Percentiles rank a stretch among this genome's conserved stretches.
These are phyloP conservation scores for Dicranocentrus wangi DNA, from an alignment of 2,888 invertebrate species.

Conservation along the genomic window DNA sequence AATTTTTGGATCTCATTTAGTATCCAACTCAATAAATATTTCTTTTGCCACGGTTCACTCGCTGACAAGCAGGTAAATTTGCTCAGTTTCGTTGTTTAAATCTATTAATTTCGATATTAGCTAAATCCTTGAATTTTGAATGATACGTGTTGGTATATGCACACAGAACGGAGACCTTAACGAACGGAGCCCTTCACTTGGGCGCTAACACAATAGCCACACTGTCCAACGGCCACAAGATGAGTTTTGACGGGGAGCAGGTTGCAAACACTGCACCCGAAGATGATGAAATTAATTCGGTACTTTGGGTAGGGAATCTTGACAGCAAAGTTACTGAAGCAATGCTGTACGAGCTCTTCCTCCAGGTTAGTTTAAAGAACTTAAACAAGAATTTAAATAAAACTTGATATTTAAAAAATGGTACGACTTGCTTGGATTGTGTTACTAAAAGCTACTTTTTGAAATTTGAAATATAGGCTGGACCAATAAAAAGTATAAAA, in stretches of 20 bases:
- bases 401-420: too few species aligned
- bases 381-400: too few species aligned
- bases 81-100: too few species aligned
- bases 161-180: constrained; percentile 55
- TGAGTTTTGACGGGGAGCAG: constrained; percentile 69
- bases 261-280: constrained; percentile 59
- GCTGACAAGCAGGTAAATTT: too few species aligned
- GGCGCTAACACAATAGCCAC: constrained; percentile 50
- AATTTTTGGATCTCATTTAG: constrained; percentile 6
- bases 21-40: too few species aligned
- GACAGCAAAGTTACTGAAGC: constrained; percentile 72
- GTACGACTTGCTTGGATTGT: too few species aligned
- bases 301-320: constrained; percentile 72
- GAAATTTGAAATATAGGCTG: too few species aligned
- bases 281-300: constrained; percentile 71
- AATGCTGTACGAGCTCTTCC: constrained; percentile 72
- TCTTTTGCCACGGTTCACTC: too few species aligned
- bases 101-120: too few species aligned
- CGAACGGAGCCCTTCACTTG: constrained; percentile 64
- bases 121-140: too few species aligned
- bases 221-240: constrained; percentile 61
- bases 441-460: too few species aligned
- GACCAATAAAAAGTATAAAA: constrained; percentile 72
- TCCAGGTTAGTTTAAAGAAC: constrained; percentile 70
- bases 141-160: too few species aligned